Conservation (phyloP, 2,113 vertebrate species). For the Cricetomys ansorgei region DNA sequence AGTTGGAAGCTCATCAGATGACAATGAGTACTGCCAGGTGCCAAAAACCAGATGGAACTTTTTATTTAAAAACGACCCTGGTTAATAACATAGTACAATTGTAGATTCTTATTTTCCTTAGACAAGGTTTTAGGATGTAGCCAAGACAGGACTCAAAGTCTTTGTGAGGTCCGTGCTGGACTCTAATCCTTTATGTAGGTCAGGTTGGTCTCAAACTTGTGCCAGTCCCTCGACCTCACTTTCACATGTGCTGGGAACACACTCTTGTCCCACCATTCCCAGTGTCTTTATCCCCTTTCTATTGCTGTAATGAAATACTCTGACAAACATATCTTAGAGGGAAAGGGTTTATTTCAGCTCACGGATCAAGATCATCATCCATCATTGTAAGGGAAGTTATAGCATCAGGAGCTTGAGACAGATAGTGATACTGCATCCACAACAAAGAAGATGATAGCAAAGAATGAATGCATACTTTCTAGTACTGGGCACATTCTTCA, state of each 20-base stretch:
- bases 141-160: not conserved
- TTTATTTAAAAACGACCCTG: not conserved
- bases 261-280: not conserved
- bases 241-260: not conserved
- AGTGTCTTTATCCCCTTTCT: not conserved
- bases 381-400: too few species aligned
- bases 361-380: not conserved
- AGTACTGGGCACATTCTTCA: not conserved
- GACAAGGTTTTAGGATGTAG: not conserved
- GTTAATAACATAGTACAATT: not conserved
- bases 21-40: conserved; percentile 1
- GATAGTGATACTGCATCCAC: too few species aligned
- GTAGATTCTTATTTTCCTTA: not conserved
- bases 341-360: not conserved
- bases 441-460: too few species aligned
- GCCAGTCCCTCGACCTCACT: not conserved
- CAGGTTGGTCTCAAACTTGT: not conserved
- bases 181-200: not conserved
- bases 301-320: not conserved
- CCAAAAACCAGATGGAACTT: conserved; percentile 31
- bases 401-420: too few species aligned
- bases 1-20: conserved; percentile 14
- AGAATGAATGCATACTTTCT: not conserved
- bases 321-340: not conserved
- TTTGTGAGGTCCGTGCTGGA: not conserved